Base-by-base conservation (phyloP, 2,888 invertebrate species). In the Achlya flavicornis region DNA sequence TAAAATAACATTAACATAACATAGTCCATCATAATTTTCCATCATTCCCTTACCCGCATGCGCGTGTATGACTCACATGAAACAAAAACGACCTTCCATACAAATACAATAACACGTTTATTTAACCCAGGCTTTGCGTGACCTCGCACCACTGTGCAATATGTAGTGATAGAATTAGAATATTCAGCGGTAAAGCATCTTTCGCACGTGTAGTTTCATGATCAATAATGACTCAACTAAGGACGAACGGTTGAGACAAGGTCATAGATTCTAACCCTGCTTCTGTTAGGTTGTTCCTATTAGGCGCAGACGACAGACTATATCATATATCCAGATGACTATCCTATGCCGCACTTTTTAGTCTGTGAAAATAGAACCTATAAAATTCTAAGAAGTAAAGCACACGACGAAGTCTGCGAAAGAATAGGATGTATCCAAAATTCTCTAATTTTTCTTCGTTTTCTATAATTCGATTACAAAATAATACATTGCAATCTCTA, bases 71-170 rank as follows among this genome's bases (percentile, higher is more conserved):
- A 80, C 66, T 83, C 81, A 81, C 71, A 69, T 78, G 70, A 66
- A 77, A 86, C 85, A 84, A 85, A 81, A 74, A 65, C 75, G 80
- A 74, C 86, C 85, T 87, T 84, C 80, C 46, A 63, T 61, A 53
- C 19, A 53, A 53, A 19, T 53, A 53, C 66, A 66, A 68, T 71
- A 74, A 74, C 74, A 73, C 74, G 77, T 74, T 76, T 77, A 77
- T 80, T 81, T 78, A 71, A 64, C 64, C 61, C 67, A 74, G 70
- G 66, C 65, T 65, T 67, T 61, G 66, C 46, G n/a, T 69, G 74
- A 75, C 77, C 77, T 79, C 70, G 76, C 60, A 26, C 66, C 65
- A 75, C 70, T 70, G 71, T 75, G 71, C 73, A 70, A 64, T 64
- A 61, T 64, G 66, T 41, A 16, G 32, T 35, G 38, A 41, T 41